Conservation (phyloP, 2,113 vertebrate species). For the Amphiprion ocellaris region DNA sequence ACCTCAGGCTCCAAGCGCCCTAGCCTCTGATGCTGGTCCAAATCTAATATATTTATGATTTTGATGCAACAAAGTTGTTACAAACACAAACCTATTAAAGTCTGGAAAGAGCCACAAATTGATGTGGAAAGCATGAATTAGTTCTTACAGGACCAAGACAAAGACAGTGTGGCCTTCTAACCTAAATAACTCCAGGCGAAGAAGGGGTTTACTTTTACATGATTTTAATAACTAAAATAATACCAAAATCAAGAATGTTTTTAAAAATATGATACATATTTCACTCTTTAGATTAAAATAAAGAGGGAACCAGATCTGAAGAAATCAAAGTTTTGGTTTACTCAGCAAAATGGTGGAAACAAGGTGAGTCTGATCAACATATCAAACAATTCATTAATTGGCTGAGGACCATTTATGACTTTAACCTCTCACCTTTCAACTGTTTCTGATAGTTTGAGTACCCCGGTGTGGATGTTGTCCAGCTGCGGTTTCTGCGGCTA, state of each 20-base stretch:
- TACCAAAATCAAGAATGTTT: not conserved
- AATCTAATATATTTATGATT: too few relatives aligned
- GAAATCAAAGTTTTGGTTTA: constrained; percentile 60
- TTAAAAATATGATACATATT: not conserved
- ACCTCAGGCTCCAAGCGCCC: too few relatives aligned
- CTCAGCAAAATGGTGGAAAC: constrained; percentile 58
- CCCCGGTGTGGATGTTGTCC: constrained; percentile 77
- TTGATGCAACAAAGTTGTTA: too few relatives aligned
- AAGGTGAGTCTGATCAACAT: constrained; percentile 56
- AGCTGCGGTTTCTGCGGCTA: constrained; percentile 84
- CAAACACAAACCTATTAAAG: too few relatives aligned
- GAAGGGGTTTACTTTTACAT: not conserved
- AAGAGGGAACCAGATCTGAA: constrained; percentile 41
- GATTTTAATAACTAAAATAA: not conserved
- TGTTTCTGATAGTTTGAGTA: constrained; percentile 79
- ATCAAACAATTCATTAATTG: not conserved
- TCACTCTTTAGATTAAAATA: constrained; percentile 65
- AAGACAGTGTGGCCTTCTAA: not conserved
- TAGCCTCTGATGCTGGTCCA: too few relatives aligned
- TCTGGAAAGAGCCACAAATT: too few relatives aligned
- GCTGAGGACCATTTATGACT: not conserved
- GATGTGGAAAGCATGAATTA: not conserved
- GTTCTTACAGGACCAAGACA: not conserved
- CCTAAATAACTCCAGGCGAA: not conserved
- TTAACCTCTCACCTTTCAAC: not conserved